These are phyloP conservation scores for Nannoperca australis DNA, from an alignment of 2,797 vertebrate genomes.

Conservation along the genomic window DNA sequence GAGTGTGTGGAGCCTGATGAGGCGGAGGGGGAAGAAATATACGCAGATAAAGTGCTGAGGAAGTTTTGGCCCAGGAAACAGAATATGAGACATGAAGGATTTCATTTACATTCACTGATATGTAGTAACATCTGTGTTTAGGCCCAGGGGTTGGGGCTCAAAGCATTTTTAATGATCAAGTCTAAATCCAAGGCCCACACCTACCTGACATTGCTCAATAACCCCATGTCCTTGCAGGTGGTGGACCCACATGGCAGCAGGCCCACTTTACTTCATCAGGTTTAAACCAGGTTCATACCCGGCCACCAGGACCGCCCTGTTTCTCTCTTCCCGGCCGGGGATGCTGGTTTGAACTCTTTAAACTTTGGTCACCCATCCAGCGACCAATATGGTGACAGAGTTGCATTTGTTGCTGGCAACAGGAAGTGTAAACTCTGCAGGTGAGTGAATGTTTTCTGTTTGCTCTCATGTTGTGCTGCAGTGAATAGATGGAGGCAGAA, in stretches of 20 bases:
- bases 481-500: background rate
- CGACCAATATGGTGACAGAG: background rate
- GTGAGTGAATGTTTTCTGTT: conserved; percentile 25
- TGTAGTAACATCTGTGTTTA: conserved; percentile 3
- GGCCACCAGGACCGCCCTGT: background rate
- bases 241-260: background rate
- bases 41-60: conserved; percentile 25
- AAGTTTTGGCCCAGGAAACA: conserved; percentile 23
- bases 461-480: conserved; percentile 2
- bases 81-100: conserved; percentile 18
- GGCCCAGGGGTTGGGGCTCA: background rate
- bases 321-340: background rate
- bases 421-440: conserved; percentile 1
- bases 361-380: background rate
- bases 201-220: background rate
- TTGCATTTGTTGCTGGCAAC: background rate
- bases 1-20: conserved; percentile 36
- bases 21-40: conserved; percentile 15
- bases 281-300: too few species aligned
- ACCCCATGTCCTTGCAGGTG: background rate
- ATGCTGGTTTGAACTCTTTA: background rate
- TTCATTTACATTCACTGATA: conserved; percentile 25
- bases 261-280: background rate
- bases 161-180: conserved; percentile 3
- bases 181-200: background rate